These are phyloP conservation scores for Ectemnius continuus DNA, from an alignment of 2,888 invertebrate genomes.

Conservation along the genomic window DNA sequence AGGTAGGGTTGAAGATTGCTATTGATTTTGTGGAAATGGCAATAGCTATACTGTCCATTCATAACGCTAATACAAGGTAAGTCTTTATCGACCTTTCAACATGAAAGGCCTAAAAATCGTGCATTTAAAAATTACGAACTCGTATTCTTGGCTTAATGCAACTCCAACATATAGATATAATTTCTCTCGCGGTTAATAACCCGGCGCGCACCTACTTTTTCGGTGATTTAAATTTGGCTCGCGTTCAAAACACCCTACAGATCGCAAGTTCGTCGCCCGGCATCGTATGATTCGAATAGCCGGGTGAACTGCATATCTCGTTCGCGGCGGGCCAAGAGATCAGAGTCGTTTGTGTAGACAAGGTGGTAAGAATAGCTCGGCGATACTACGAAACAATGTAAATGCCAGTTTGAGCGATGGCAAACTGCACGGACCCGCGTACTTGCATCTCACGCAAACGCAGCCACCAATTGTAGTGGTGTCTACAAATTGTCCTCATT, in stretches of 20 bases:
- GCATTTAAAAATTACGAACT: too few relatives aligned
- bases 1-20: conserved; percentile 70
- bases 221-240: conserved; percentile 55
- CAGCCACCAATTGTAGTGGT: too few relatives aligned
- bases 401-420: too few relatives aligned
- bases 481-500: too few relatives aligned
- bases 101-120: background rate
- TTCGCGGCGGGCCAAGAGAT: conserved; percentile 22
- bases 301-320: conserved; percentile 27
- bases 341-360: background rate
- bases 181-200: conserved; percentile 30
- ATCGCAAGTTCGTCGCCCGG: conserved; percentile 47
- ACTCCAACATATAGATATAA: conserved; percentile 11
- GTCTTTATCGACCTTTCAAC: too few relatives aligned
- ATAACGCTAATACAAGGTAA: conserved; percentile 7
- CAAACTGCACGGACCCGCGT: too few relatives aligned
- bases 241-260: conserved; percentile 27
- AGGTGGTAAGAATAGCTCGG: background rate
- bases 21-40: conserved; percentile 61
- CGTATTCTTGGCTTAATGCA: too few relatives aligned
- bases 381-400: too few relatives aligned
- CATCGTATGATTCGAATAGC: conserved; percentile 44
- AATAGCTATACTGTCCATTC: conserved; percentile 29
- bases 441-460: too few relatives aligned
- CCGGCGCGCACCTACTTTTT: conserved; percentile 26